Evolutionary conservation across 1,140 invertebrate species (phyloP).

Genomic region (Lucilia cuprina): DNA sequence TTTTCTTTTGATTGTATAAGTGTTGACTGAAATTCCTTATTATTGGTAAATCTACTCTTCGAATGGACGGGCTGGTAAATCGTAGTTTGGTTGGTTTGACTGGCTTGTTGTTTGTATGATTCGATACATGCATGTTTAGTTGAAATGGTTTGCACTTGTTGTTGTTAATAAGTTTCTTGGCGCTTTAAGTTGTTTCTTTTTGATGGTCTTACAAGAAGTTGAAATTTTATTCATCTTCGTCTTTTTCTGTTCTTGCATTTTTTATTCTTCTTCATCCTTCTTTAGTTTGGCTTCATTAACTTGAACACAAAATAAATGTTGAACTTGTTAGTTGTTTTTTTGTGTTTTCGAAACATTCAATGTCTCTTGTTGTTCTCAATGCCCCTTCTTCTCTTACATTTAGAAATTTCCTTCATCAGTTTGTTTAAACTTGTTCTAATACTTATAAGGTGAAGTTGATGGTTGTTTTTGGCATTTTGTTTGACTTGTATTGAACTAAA

Average conservation of each 20-base stretch:
- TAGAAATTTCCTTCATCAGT: background rate
- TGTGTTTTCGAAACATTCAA: background rate
- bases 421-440: background rate
- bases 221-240: background rate
- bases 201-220: slow-evolving; percentile 17
- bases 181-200: slow-evolving; percentile 38
- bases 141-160: slow-evolving; percentile 50
- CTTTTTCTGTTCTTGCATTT: background rate
- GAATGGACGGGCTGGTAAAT: background rate
- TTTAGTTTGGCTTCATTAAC: slow-evolving; percentile 4
- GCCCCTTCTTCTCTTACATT: background rate
- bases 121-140: background rate
- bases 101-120: background rate
- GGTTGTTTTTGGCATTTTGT: background rate
- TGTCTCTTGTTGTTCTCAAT: background rate
- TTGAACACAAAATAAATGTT: slow-evolving; percentile 36
- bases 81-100: background rate
- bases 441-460: background rate
- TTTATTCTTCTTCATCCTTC: background rate
- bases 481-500: background rate
- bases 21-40: background rate
- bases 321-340: slow-evolving; percentile 39
- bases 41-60: background rate
- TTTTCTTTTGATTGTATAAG: slow-evolving; percentile 32
- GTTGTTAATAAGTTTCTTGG: slow-evolving; percentile 58